Percentiles rank a stretch among this genome's conserved stretches.
Evolutionary conservation across 2,888 invertebrate genomes (phyloP).

Genomic region (Hemaris fuciformis): DNA sequence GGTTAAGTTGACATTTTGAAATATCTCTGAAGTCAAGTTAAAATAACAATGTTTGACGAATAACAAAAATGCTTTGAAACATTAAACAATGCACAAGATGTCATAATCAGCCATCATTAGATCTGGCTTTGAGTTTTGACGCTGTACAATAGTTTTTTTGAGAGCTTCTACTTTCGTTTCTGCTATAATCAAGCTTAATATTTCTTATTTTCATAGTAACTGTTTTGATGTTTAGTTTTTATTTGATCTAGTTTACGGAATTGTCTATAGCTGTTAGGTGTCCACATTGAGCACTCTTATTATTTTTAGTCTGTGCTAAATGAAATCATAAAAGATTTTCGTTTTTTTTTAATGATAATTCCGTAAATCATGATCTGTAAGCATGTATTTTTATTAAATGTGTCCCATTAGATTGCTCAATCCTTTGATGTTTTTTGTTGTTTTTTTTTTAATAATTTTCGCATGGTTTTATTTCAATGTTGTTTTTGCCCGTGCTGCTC

Average conservation of each 20-base stretch:
- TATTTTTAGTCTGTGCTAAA: not conserved
- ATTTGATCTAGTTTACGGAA: constrained; percentile 19
- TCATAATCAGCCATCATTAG: constrained; percentile 59
- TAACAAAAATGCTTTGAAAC: constrained; percentile 71
- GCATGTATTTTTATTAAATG: constrained; percentile 68
- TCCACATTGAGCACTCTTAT: too few species aligned
- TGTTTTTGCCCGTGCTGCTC: constrained; percentile 61
- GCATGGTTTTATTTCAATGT: constrained; percentile 70
- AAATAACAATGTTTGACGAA: constrained; percentile 67
- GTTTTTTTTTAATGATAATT: constrained; percentile 21
- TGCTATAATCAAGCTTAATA: constrained; percentile 67
- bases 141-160: constrained; percentile 76
- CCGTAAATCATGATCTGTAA: constrained; percentile 45
- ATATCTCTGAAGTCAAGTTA: constrained; percentile 78
- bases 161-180: constrained; percentile 69
- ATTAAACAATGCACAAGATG: constrained; percentile 52
- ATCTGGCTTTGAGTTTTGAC: constrained; percentile 65
- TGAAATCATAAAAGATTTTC: not conserved
- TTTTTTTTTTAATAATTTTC: constrained; percentile 41
- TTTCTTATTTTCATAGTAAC: constrained; percentile 68
- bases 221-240: constrained; percentile 47
- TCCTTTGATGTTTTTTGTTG: constrained; percentile 51
- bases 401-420: constrained; percentile 70
- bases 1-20: constrained; percentile 58
- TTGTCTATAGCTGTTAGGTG: not conserved